These are phyloP conservation scores for Penaeus indicus DNA, from an alignment of 1,140 invertebrate genomes.

Conservation along the genomic window DNA sequence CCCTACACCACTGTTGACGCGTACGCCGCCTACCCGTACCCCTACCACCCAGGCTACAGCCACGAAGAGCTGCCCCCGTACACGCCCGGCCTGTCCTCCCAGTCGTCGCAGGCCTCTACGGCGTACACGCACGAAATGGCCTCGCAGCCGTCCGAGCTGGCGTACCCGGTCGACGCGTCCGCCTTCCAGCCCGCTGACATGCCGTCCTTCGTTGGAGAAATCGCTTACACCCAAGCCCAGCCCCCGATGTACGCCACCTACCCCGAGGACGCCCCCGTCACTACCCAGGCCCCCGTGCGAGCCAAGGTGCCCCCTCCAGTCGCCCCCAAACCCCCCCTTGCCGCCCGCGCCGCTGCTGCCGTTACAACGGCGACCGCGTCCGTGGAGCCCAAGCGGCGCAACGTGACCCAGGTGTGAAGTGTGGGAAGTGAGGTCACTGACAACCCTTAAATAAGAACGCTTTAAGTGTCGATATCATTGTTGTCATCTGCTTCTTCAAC, in stretches of 20 bases:
- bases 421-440: not conserved
- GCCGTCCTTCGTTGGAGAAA: constrained; percentile 64
- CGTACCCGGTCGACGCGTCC: constrained; percentile 46
- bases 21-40: constrained; percentile 64
- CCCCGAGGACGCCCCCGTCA: constrained; percentile 51
- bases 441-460: constrained; percentile 33
- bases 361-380: constrained; percentile 44
- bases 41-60: constrained; percentile 64
- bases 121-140: constrained; percentile 63
- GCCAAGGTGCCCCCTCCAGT: constrained; percentile 65
- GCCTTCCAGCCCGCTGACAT: constrained; percentile 53
- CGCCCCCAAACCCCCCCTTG: constrained; percentile 61
- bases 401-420: constrained; percentile 65
- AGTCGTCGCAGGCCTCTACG: constrained; percentile 65
- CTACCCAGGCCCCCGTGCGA: constrained; percentile 34
- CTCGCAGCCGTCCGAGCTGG: constrained; percentile 55
- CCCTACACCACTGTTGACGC: constrained; percentile 55
- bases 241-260: constrained; percentile 53
- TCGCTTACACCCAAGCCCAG: constrained; percentile 58
- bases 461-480: constrained; percentile 60
- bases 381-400: constrained; percentile 64
- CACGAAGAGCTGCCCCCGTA: constrained; percentile 65
- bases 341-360: constrained; percentile 49
- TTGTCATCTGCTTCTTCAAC: constrained; percentile 55
- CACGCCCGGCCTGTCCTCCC: constrained; percentile 65